Conservation (phyloP, 2,888 invertebrate species). For the Sarcophaga carnaria region DNA sequence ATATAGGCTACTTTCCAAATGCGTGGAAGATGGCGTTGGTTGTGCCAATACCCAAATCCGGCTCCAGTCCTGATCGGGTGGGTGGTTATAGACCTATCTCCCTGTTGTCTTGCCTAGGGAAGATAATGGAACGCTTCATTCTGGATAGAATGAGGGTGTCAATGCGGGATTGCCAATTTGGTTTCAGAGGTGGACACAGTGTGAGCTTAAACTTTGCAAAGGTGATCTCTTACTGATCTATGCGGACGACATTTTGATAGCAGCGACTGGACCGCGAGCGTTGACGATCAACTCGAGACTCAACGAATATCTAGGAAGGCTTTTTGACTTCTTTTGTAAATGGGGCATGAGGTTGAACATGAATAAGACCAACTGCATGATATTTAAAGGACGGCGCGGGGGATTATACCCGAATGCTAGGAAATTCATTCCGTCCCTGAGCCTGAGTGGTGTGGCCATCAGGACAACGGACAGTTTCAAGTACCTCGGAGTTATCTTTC, state of each 20-base stretch:
- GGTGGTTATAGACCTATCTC: too few relatives aligned
- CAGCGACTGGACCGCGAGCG: background rate
- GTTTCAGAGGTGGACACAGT: too few relatives aligned
- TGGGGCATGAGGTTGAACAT: too few relatives aligned
- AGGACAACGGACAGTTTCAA: background rate
- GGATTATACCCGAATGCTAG: background rate
- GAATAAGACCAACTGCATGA: too few relatives aligned
- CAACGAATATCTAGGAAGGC: too few relatives aligned
- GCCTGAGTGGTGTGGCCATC: background rate
- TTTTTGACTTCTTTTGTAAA: too few relatives aligned
- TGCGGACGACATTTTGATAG: background rate
- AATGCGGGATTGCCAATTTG: too few relatives aligned
- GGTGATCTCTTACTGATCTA: background rate
- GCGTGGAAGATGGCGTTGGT: background rate
- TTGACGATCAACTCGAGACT: too few relatives aligned
- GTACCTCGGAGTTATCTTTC: background rate
- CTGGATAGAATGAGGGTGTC: too few relatives aligned
- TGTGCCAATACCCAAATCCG: background rate
- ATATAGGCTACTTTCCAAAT: slow-evolving; percentile 19
- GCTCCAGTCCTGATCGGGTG: background rate
- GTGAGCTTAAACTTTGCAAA: too few relatives aligned
- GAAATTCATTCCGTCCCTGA: background rate
- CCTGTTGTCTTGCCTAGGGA: too few relatives aligned
- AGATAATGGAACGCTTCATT: too few relatives aligned
- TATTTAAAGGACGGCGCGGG: background rate